Evolutionary conservation across 2,113 vertebrate species (phyloP).

Genomic region (Myotis lucifugus): DNA sequence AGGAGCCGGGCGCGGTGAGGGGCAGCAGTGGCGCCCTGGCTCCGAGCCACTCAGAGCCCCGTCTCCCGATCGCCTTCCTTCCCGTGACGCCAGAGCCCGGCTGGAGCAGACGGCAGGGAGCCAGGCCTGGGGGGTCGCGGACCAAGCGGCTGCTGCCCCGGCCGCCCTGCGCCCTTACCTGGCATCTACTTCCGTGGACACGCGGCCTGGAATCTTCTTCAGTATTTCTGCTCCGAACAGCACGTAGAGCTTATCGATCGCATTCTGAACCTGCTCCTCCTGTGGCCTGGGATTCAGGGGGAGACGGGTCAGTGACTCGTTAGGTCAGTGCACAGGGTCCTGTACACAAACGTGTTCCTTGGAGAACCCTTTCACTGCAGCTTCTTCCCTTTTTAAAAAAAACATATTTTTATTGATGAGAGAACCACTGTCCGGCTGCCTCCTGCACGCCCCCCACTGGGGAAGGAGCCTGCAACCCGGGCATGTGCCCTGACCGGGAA

Average conservation of each 20-base stretch:
- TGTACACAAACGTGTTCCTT: background rate
- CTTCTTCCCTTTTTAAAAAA: too few relatives aligned
- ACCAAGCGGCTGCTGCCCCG: background rate
- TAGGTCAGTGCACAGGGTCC: too few relatives aligned
- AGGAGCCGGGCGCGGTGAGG: background rate
- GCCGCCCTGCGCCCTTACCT: slow-evolving; percentile 83
- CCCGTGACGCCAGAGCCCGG: fast-evolving
- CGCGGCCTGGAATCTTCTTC: slow-evolving; percentile 96
- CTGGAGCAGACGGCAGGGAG: background rate
- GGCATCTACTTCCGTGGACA: slow-evolving; percentile 98
- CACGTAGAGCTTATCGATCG: slow-evolving; percentile 96
- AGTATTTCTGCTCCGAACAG: slow-evolving; percentile 95
- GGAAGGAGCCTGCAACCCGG: too few relatives aligned
- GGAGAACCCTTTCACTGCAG: background rate
- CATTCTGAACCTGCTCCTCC: slow-evolving; percentile 92
- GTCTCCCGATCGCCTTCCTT: too few relatives aligned
- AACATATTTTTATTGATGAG: too few relatives aligned
- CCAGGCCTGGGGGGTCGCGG: background rate
- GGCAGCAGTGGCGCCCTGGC: background rate
- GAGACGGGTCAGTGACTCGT: background rate
- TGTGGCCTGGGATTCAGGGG: slow-evolving; percentile 85
- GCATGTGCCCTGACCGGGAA: too few relatives aligned
- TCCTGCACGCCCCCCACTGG: too few relatives aligned
- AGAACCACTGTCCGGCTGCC: too few relatives aligned
- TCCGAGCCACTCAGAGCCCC: background rate